Evolutionary conservation across 2,113 vertebrate genomes (phyloP), one percentile per base, ranked within the genome.

Genomic region (Callaeas wilsoni): DNA sequence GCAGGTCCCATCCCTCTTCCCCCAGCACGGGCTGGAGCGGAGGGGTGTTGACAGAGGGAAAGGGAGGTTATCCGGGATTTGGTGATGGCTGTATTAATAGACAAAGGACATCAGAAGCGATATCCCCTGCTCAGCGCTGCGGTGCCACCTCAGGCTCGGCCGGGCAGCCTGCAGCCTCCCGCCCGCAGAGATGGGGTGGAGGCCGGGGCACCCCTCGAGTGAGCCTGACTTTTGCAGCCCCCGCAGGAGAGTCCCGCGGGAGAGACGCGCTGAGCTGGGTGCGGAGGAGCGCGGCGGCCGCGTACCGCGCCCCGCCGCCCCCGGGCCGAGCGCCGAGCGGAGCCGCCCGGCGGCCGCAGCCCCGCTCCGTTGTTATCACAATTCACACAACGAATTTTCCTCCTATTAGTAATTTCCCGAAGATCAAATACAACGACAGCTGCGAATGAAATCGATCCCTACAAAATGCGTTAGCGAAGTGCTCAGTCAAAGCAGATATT

Each of bases 1-100:
- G 96, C 96, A 97, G 62, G 75, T 96, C 94, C 85, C 90, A 96
- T 93, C 90, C 71, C 87, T 96, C 96, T 92, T 97, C 89, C 83
- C 75, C 42, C 83, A 73, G 70, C 82, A 80, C 44, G 12, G 78
- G 71, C 76, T 50, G 89, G 62, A 70, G 67, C 16, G 4, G 44
- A 82, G 69, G 82, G 85, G 88, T 92, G 96, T 92, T 97, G 94
- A 97, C 96, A 96, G 90, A 84, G 50, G 64, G 53, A 94, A 74
- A 62, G 60, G 71, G 65, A 93, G 87, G 92, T 95, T 91, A 94
- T 95, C 95, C 50, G 57, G 53, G 53, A 47, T 93, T 83, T 33
- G 84, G 62, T 93, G 93, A 90, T 92, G 87, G 91, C 84, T 90
- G 70, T 80, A 95, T 94, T 96, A 94, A 79, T 86, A 88, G 87